Base-by-base conservation (phyloP, 1,140 invertebrate genomes). In the Danaus melanippus region DNA sequence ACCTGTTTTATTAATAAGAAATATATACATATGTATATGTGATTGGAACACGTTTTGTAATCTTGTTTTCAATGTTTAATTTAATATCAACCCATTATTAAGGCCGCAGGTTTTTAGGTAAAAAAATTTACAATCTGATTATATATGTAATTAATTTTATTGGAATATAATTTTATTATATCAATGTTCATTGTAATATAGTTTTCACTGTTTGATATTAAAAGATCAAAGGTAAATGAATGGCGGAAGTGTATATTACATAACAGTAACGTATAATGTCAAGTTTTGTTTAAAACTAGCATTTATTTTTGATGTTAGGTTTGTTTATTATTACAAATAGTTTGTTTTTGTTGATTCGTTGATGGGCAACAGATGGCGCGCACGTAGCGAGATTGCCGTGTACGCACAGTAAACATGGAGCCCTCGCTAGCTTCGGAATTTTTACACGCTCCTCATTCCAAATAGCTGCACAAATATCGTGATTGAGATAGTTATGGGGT, bases 291-390 rank as follows among this genome's bases (percentile, higher is more conserved):
- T 54, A 68, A 69, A 64, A 60, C 57, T 52, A 55, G 62, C 63
- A 62, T 76, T 73, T 80, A 77, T 83, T 79, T 79, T 76, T 69
- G 66, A 78, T 69, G 66, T 53, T 53, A 56, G 65, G 61, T 74
- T 74, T 85, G 79, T 85, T 85, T 85, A 79, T 78, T 76, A 78
- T 81, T 64, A 63, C 66, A 69, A 69, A 67, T 71, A 74, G 82
- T 84, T 84, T 85, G 76, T 85, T 84, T 84, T 80, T 71, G 73
- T 64, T 74, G 61, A 80, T 72, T 71, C 69, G 58, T 76, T 82
- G 82, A 85, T 84, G 69, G 76, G 66, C 77, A 64, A 73, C 82
- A 85, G 80, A 85, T 85, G 82, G 80, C 75, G 73, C 58, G 67
- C 60, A 63, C 70, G 71, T 69, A 70, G 69, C 74, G 66, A 65